phyloP scores from a whole-genome alignment of 2,797 vertebrate genomes.

The Cyclopterus lumpus region DNA sequence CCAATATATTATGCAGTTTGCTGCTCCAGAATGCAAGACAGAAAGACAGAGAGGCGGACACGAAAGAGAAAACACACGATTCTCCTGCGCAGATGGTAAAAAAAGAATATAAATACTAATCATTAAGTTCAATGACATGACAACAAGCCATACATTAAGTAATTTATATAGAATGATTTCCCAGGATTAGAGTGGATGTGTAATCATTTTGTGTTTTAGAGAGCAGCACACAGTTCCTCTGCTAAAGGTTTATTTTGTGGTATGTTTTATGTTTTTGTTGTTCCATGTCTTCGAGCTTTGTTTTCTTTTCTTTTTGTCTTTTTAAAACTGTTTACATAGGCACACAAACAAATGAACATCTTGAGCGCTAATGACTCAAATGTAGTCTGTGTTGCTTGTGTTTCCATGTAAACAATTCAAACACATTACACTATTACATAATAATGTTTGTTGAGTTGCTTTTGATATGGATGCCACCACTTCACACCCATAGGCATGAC shows the following conservation, averaged over 20 bases:
- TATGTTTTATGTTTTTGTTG: background rate
- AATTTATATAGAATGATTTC: background rate
- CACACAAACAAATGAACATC: background rate
- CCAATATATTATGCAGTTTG: no score
- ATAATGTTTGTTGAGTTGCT: background rate
- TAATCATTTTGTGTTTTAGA: background rate
- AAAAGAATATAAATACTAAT: no score
- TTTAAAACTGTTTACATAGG: background rate
- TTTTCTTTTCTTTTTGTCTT: background rate
- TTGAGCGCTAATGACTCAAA: constrained; percentile 10
- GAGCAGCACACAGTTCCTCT: background rate
- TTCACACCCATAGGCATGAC: background rate
- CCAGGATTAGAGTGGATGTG: background rate
- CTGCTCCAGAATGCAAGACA: no score
- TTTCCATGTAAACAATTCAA: constrained; percentile 8
- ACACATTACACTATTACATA: background rate
- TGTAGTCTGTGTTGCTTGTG: background rate
- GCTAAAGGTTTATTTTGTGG: background rate
- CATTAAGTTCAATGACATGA: no score
- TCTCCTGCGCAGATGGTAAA: no score
- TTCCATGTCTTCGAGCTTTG: background rate
- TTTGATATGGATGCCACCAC: background rate
- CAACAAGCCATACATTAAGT: no score
- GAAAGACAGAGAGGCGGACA: no score
- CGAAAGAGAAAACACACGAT: no score